Conservation (phyloP, 2,888 invertebrate species). For the Epistrophe grossulariae region DNA sequence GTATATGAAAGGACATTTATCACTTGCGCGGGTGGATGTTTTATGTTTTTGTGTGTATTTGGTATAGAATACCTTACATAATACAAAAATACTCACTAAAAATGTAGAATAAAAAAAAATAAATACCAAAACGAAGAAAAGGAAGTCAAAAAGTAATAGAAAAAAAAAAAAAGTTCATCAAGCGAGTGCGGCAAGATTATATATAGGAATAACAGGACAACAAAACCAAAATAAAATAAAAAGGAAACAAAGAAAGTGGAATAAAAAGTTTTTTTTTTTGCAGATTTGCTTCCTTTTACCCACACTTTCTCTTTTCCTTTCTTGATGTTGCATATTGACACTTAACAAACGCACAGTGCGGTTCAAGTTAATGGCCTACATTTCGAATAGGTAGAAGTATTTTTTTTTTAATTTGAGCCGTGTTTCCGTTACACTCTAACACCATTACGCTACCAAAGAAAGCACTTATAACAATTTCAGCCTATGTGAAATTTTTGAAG, state of each 20-base stretch:
- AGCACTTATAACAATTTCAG: constrained; percentile 37
- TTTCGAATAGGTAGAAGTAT: constrained; percentile 50
- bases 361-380: constrained; percentile 72
- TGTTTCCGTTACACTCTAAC: background rate
- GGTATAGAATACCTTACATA: constrained; percentile 20
- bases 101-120: constrained; percentile 65
- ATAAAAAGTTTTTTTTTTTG: constrained; percentile 42
- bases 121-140: constrained; percentile 45
- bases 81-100: constrained; percentile 57
- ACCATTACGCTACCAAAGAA: background rate
- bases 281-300: constrained; percentile 21
- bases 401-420: background rate
- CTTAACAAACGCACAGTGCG: constrained; percentile 58
- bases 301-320: constrained; percentile 6
- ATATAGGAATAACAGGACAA: constrained; percentile 31
- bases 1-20: constrained; percentile 74
- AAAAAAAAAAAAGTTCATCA: constrained; percentile 52
- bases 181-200: constrained; percentile 16
- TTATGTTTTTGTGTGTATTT: constrained; percentile 26
- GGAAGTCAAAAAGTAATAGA: constrained; percentile 45
- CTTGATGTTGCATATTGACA: constrained; percentile 63
- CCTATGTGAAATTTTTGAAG: background rate
- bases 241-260: constrained; percentile 48
- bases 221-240: constrained; percentile 20
- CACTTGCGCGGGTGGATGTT: constrained; percentile 65